These are phyloP conservation scores for Chymomyza procnemis DNA, from an alignment of 2,888 invertebrate genomes.

Conservation along the genomic window DNA sequence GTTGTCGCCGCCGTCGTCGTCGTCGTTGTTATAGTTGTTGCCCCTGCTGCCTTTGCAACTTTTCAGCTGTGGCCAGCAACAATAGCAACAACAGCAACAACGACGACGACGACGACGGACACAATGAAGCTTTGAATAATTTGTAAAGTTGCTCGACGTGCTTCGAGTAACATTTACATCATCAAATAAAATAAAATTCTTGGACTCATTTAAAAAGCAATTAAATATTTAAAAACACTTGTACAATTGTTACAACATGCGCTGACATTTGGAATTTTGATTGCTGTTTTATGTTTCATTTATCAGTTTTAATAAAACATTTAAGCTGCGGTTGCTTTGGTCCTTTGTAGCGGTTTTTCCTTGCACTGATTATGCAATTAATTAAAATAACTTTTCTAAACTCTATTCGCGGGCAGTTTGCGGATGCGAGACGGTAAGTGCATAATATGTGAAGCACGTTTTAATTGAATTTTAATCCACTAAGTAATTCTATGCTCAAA, in stretches of 20 bases:
- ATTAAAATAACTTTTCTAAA: conserved; percentile 54
- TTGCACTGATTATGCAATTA: conserved; percentile 68
- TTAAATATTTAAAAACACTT: conserved; percentile 72
- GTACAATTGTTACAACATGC: conserved; percentile 47
- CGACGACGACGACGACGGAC: background rate
- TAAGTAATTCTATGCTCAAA: conserved; percentile 9
- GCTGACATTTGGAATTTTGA: conserved; percentile 68
- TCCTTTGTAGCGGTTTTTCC: conserved; percentile 49
- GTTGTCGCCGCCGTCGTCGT: conserved; percentile 10
- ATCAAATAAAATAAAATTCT: conserved; percentile 71
- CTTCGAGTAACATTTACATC: conserved; percentile 68
- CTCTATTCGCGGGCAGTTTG: background rate
- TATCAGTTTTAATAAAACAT: conserved; percentile 37
- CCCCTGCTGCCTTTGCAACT: background rate
- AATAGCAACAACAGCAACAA: background rate
- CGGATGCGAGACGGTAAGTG: background rate
- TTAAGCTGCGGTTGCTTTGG: background rate
- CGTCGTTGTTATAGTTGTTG: background rate
- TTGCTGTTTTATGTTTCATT: conserved; percentile 66
- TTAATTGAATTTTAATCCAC: conserved; percentile 10
- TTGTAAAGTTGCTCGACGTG: conserved; percentile 60
- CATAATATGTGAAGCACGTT: conserved; percentile 31
- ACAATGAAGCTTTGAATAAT: conserved; percentile 65
- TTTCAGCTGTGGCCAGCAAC: background rate
- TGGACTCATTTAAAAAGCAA: conserved; percentile 72